phyloP scores from a whole-genome alignment of 1,140 invertebrate species.

The Mya arenaria region DNA sequence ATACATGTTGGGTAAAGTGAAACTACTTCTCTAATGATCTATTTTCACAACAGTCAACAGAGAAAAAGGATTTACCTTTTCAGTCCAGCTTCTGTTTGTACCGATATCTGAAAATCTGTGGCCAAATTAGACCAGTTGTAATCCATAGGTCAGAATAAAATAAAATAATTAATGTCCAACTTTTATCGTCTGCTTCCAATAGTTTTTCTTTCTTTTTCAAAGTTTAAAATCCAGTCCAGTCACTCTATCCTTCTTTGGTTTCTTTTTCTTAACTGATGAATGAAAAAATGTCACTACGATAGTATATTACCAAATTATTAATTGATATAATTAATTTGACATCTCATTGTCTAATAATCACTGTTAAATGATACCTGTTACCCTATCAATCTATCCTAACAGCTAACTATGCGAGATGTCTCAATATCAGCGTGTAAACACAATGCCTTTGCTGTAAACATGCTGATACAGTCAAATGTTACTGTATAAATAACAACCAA shows the following conservation, averaged over 20 bases:
- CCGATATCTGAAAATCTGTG: conserved; percentile 52
- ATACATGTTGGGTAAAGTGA: too few species aligned
- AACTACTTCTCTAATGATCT: too few species aligned
- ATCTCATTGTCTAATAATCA: conserved; percentile 20
- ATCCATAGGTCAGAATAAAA: conserved; percentile 40
- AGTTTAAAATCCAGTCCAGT: not conserved
- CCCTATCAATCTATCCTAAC: conserved; percentile 49
- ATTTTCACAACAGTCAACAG: too few species aligned
- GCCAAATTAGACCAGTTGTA: conserved; percentile 56
- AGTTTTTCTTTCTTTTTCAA: conserved; percentile 36
- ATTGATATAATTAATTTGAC: conserved; percentile 2
- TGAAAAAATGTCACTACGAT: conserved; percentile 31
- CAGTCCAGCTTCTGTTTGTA: conserved; percentile 45
- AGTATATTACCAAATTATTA: not conserved
- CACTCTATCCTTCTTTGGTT: too few species aligned
- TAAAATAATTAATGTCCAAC: conserved; percentile 29
- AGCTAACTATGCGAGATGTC: conserved; percentile 50
- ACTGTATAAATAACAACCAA: conserved; percentile 51
- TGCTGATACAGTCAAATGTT: conserved; percentile 45
- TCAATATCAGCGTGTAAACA: conserved; percentile 52
- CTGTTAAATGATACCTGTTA: conserved; percentile 54
- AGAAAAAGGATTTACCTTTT: conserved; percentile 40
- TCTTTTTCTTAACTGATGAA: conserved; percentile 33
- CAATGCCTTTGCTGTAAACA: conserved; percentile 48
- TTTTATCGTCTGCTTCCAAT: conserved; percentile 40